Conservation (phyloP, 2,797 vertebrate species). For the Chromobotia macracanthus region DNA sequence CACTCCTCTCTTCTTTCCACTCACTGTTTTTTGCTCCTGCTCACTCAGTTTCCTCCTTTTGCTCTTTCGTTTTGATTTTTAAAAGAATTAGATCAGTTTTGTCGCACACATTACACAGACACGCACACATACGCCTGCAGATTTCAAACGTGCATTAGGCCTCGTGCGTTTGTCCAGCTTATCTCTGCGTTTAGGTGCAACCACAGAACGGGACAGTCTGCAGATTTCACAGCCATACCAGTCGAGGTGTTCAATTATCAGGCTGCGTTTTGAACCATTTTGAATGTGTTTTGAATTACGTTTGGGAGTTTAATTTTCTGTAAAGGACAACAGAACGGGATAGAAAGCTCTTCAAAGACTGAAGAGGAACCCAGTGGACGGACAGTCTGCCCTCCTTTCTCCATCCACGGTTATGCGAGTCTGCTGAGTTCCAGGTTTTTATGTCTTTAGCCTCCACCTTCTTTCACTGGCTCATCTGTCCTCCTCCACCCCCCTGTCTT, state of each 20-base stretch:
- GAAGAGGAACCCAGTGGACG: slow-evolving; percentile 52
- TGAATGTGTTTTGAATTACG: not conserved
- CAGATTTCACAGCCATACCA: slow-evolving; percentile 36
- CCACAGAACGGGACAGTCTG: not conserved
- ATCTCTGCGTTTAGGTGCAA: slow-evolving; percentile 22
- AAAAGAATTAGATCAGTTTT: slow-evolving; percentile 54
- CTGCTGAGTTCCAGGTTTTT: slow-evolving; percentile 81
- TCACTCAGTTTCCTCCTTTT: slow-evolving; percentile 24
- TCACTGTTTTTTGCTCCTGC: slow-evolving; percentile 20
- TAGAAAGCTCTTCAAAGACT: too few species aligned
- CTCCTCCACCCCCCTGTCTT: slow-evolving; percentile 75
- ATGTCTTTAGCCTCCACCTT: slow-evolving; percentile 76
- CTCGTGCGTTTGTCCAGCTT: slow-evolving; percentile 39
- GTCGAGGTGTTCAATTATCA: not conserved
- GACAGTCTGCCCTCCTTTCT: slow-evolving; percentile 67
- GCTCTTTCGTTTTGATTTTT: slow-evolving; percentile 38
- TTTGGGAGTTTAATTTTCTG: not conserved
- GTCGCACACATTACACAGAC: slow-evolving; percentile 49
- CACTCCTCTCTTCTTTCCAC: slow-evolving; percentile 30
- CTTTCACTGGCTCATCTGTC: slow-evolving; percentile 71
- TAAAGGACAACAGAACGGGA: not conserved
- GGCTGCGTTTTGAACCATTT: not conserved
- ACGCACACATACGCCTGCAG: slow-evolving; percentile 5
- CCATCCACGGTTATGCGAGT: slow-evolving; percentile 65
- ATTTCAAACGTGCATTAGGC: slow-evolving; percentile 27